These are phyloP conservation scores for Sinosuthora webbiana DNA, from an alignment of 2,113 vertebrate genomes.

Conservation along the genomic window DNA sequence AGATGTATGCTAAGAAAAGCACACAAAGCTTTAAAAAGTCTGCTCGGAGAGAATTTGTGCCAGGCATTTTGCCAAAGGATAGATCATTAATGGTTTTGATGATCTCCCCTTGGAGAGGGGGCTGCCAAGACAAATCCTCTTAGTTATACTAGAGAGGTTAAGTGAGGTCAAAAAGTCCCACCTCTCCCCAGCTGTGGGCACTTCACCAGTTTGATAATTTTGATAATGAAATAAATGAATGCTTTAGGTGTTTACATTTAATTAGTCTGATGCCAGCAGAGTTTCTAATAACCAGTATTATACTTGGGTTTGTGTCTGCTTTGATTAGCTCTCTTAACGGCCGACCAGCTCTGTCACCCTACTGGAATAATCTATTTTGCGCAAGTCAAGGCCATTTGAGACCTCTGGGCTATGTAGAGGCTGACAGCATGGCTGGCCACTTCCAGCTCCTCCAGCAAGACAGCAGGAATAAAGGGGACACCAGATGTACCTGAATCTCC, in stretches of 20 bases:
- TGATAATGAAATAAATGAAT: conserved; percentile 53
- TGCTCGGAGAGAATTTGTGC: conserved; percentile 6
- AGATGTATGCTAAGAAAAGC: neutral
- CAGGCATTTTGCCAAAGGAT: conserved; percentile 47
- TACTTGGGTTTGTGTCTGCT: conserved; percentile 21
- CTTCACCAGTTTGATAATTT: conserved; percentile 35
- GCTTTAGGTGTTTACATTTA: conserved; percentile 54
- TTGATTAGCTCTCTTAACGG: conserved; percentile 32
- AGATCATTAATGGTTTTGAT: conserved; percentile 43
- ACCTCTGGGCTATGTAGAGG: neutral
- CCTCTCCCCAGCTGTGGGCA: conserved; percentile 40
- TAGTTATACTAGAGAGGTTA: conserved; percentile 56
- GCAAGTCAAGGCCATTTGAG: conserved; percentile 42
- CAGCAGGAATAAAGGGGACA: neutral
- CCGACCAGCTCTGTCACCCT: conserved; percentile 15
- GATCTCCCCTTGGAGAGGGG: conserved; percentile 35
- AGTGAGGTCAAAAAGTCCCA: conserved; percentile 62
- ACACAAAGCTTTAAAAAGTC: conserved; percentile 30
- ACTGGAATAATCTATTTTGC: conserved; percentile 39
- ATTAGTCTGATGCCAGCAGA: conserved; percentile 22
- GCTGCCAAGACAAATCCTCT: conserved; percentile 55
- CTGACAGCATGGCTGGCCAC: neutral
- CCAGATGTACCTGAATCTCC: neutral
- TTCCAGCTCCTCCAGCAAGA: conserved; percentile 10
- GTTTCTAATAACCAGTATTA: conserved; percentile 31